Evolutionary conservation across 2,113 vertebrate species (phyloP), one percentile per base, ranked within the genome.

Genomic region (Rhinoptilus africanus): DNA sequence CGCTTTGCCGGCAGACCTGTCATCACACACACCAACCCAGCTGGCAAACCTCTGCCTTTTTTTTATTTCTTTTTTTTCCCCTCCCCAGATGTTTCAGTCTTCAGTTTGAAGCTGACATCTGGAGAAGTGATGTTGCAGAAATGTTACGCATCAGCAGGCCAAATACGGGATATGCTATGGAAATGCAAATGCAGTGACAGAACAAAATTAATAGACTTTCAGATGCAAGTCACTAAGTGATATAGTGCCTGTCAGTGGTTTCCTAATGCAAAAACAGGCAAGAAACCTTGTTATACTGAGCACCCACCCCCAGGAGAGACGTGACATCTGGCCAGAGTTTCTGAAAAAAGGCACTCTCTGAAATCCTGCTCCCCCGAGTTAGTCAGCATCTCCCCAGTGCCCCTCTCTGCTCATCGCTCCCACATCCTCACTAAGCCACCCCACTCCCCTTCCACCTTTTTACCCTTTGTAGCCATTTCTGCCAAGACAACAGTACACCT

Each of bases 21-120:
- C 93, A 89, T 57, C 92, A 66, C 64, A 37, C 32, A 75, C 60
- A 60, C 41, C 69, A 66, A 37, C 77, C 35, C 84, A 67, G 73
- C 68, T 94, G 93, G 30, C 54, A 78, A 81, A 71, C 32, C 39
- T 51, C 39, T 43, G 48, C 41, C 37, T 35, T 39, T 32, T 18
- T 23, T 60, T 57, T 32, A 19, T 59, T 60, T 57, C 20, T 43
- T 57, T 43, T 57, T 34, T 78, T 80, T 51, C 28, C 28, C 9
- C 50, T 88, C 66, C 41, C 88, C 89, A 92, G 83, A 96, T 85
- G 75, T 88, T 82, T 95, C 56, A 76, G 21, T 47, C 73, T 89
- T 89, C 73, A 93, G 47, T 89, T 89, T 87, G 87, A 96, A 89
- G 80, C 72, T 93, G 87, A 95, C 96, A 93, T 96, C 89, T 95